Percentiles rank a stretch among this genome's conserved stretches.
Evolutionary conservation across 2,888 invertebrate genomes (phyloP).

Genomic region (Macaria notata): DNA sequence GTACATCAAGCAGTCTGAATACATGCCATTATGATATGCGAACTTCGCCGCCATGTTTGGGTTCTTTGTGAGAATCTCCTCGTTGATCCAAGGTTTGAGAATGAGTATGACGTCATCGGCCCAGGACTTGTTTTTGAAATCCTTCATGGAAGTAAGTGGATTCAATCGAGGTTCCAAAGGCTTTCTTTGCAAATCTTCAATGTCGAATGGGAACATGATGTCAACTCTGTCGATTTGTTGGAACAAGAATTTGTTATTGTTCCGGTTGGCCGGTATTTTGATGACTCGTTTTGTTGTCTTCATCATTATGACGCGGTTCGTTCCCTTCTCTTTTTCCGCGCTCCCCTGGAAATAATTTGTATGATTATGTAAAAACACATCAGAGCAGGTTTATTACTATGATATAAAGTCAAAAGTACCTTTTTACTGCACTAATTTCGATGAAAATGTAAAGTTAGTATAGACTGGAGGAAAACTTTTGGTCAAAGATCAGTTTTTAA

Average conservation of each 20-base stretch:
- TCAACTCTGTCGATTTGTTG: conserved; percentile 67
- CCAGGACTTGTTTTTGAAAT: conserved; percentile 69
- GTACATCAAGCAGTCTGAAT: conserved; percentile 60
- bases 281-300: conserved; percentile 88
- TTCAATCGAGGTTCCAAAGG: conserved; percentile 57
- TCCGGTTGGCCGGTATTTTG: conserved; percentile 81
- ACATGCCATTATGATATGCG: conserved; percentile 60
- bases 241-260: conserved; percentile 65
- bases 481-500: too few species aligned
- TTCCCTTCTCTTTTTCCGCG: conserved; percentile 80
- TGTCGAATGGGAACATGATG: conserved; percentile 68
- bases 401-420: too few species aligned
- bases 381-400: too few species aligned
- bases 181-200: conserved; percentile 54
- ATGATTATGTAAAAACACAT: too few species aligned
- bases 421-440: too few species aligned
- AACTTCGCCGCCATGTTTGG: conserved; percentile 70
- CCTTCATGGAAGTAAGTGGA: conserved; percentile 55
- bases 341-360: conserved; percentile 69
- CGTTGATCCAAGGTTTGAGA: conserved; percentile 64
- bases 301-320: conserved; percentile 84
- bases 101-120: conserved; percentile 63
- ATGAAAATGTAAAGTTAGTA: too few species aligned
- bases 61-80: conserved; percentile 52
- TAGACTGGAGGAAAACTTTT: too few species aligned